Percentiles rank a stretch among this genome's conserved stretches.
Evolutionary conservation across 2,888 invertebrate genomes (phyloP).

Genomic region (Drosophila buzzatii): DNA sequence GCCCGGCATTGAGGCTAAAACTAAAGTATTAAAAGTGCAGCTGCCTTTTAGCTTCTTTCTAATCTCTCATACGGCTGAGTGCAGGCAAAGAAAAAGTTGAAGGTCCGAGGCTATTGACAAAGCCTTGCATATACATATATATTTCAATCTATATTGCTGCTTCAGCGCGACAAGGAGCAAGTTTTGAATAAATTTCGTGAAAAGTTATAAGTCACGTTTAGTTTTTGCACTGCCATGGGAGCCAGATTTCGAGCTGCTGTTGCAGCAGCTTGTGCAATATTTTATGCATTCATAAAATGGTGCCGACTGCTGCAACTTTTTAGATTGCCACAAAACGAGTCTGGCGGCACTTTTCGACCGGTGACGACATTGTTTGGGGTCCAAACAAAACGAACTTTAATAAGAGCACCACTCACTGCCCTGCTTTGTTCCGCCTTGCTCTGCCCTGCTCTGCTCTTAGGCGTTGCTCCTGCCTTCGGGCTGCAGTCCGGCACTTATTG

Average conservation of each 20-base stretch:
- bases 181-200: background rate
- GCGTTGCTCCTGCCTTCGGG: constrained; percentile 14
- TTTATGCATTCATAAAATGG: constrained; percentile 26
- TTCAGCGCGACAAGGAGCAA: background rate
- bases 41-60: background rate
- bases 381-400: constrained; percentile 79
- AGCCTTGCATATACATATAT: background rate
- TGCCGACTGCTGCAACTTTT: constrained; percentile 36
- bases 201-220: constrained; percentile 18
- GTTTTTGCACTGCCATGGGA: background rate
- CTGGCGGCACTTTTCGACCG: constrained; percentile 58
- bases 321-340: constrained; percentile 29
- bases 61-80: background rate
- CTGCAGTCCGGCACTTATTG: constrained; percentile 32
- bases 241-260: constrained; percentile 22
- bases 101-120: no score
- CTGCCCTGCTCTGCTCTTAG: constrained; percentile 23
- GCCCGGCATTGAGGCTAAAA: background rate
- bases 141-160: background rate
- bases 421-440: background rate
- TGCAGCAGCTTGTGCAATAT: constrained; percentile 21
- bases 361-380: constrained; percentile 68
- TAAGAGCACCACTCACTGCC: constrained; percentile 66
- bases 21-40: background rate
- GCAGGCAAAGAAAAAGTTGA: background rate